Conservation (phyloP, 2,888 invertebrate genomes). For the Stenurella melanura region DNA sequence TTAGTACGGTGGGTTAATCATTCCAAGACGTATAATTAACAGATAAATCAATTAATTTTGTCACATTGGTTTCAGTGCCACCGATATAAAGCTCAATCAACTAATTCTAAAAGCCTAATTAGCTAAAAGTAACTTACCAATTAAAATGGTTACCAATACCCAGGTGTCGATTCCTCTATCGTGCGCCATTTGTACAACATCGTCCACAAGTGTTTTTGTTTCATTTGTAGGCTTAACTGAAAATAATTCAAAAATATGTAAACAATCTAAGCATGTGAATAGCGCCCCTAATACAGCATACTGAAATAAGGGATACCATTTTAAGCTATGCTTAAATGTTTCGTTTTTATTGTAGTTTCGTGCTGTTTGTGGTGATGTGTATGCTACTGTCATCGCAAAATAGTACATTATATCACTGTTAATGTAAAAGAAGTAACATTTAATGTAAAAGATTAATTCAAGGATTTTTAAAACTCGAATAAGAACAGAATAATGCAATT, state of each 20-base stretch:
- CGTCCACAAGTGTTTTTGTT: conserved; percentile 42
- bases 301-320: conserved; percentile 58
- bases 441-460: background rate
- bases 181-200: conserved; percentile 64
- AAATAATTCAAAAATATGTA: conserved; percentile 48
- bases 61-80: background rate
- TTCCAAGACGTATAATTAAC: too few species aligned
- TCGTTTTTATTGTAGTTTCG: conserved; percentile 6
- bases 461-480: background rate
- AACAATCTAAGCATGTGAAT: conserved; percentile 56
- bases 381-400: background rate
- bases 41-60: too few species aligned
- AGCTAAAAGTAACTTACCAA: conserved; percentile 76
- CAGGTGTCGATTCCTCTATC: conserved; percentile 88
- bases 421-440: background rate
- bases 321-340: conserved; percentile 48
- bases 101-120: background rate
- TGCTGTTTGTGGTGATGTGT: background rate
- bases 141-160: conserved; percentile 89
- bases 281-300: conserved; percentile 56
- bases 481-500: too few species aligned
- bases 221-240: conserved; percentile 53
- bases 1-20: too few species aligned
- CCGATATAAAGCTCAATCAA: background rate
- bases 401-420: background rate